Evolutionary conservation across 2,888 invertebrate genomes (phyloP), one percentile per base, ranked within the genome.

Genomic region (Pherbina coryleti): DNA sequence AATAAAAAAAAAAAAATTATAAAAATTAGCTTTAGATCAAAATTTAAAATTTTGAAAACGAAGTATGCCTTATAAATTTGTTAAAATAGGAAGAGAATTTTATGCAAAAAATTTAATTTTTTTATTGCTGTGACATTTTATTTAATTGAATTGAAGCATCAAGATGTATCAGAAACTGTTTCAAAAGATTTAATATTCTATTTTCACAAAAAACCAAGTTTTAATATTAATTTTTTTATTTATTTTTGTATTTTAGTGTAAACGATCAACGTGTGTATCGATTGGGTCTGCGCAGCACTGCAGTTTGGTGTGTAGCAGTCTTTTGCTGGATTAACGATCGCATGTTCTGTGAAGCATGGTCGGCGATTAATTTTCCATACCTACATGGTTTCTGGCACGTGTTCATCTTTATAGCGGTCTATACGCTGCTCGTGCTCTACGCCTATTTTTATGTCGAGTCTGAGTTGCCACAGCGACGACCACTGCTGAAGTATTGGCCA

Each of bases 301-400:
- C 92, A 0, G 92, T 94, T 28, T 94, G 93, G 92, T 85, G 93
- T 19, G 87, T 94, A 25, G 95, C 95, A 0, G 92, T 95, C 19
- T 91, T 93, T 83, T 94, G 94, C 86, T 96, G 96, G 96, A 89
- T 95, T 55, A 93, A 94, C 84, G 96, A 95, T 89, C 91, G 95
- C 8, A 89, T 95, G 85, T 94, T 95, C 88, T 96, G 96, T 87
- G 94, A 95, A 83, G 92, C 93, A 22, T 95, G 95, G 95, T 92
- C 94, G 1, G 92, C 92, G 17, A 92, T 95, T 14, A 93, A 94
- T 89, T 95, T 96, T 84, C 95, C 95, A 0, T 96, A 96, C 89
- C 91, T 96, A 85, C 96, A 96, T 87, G 95, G 94, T 14, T 91
- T 95, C 22, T 96, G 96, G 96, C 96, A 96, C 87, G 90, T 96